phyloP scores from a whole-genome alignment of 2,888 invertebrate species.

The Drosophila koepferae region DNA sequence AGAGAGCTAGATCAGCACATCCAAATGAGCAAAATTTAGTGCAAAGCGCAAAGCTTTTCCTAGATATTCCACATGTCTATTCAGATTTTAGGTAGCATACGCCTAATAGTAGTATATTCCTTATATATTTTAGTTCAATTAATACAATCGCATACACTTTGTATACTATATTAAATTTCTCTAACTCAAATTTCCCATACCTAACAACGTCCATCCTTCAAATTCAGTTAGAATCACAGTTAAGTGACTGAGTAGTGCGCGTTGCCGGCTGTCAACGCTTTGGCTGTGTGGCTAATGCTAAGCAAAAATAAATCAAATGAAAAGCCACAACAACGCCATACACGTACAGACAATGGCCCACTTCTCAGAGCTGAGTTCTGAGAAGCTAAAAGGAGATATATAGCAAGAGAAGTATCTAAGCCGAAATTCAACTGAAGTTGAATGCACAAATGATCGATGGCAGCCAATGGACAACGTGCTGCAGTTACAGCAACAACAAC shows the following conservation, averaged over 20 bases:
- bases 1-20: too few relatives aligned
- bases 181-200: background rate
- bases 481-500: constrained; percentile 17
- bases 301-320: constrained; percentile 59
- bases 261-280: constrained; percentile 46
- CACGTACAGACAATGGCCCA: constrained; percentile 55
- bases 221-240: constrained; percentile 30
- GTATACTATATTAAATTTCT: background rate
- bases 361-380: constrained; percentile 44
- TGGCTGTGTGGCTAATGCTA: constrained; percentile 13
- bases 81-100: too few relatives aligned
- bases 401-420: constrained; percentile 7
- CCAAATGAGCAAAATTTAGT: too few relatives aligned
- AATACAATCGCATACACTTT: background rate
- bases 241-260: constrained; percentile 1
- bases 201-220: background rate
- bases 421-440: constrained; percentile 51
- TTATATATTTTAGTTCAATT: background rate
- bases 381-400: constrained; percentile 32
- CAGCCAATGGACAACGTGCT: constrained; percentile 28
- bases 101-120: too few relatives aligned
- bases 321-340: constrained; percentile 19
- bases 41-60: too few relatives aligned
- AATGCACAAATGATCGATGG: constrained; percentile 53
- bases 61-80: too few relatives aligned